Conservation (phyloP, 2,113 vertebrate genomes). For the Gadus chalcogrammus region DNA sequence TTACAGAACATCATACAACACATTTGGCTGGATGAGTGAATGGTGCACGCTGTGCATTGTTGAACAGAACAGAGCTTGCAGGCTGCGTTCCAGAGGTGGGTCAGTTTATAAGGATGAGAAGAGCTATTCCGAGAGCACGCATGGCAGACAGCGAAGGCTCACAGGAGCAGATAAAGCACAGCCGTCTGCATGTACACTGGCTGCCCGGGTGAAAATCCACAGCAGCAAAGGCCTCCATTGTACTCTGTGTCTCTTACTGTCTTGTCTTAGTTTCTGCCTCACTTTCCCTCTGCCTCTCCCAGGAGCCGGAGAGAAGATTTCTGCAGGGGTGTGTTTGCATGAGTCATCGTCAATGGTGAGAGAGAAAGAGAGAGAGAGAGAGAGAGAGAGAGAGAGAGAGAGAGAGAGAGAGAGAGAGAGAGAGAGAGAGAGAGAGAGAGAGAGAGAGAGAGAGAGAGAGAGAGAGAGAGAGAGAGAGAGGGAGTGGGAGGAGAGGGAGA, state of each 20-base stretch:
- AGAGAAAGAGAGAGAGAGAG: constrained; percentile 16
- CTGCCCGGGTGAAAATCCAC: constrained; percentile 29
- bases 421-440: constrained; percentile 4
- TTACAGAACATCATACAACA: too few species aligned
- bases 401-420: constrained; percentile 9
- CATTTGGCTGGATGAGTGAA: too few species aligned
- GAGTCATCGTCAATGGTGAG: constrained; percentile 72
- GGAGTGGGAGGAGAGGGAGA: background rate
- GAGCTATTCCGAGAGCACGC: constrained; percentile 35
- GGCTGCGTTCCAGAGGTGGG: constrained; percentile 8
- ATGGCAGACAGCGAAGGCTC: constrained; percentile 11
- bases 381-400: constrained; percentile 31
- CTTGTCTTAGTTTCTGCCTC: background rate
- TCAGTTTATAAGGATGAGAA: constrained; percentile 42
- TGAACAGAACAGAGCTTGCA: background rate
- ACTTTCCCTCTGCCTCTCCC: constrained; percentile 34
- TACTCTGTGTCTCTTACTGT: constrained; percentile 23
- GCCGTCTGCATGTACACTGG: constrained; percentile 44
- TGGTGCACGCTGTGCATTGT: too few species aligned
- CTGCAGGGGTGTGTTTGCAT: constrained; percentile 69
- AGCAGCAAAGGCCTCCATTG: constrained; percentile 24
- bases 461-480: too few species aligned
- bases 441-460: constrained; percentile 9
- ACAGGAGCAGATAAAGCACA: constrained; percentile 35
- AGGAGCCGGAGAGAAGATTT: constrained; percentile 58